Evolutionary conservation across 2,888 invertebrate genomes (phyloP).

Genomic region (Acleris literana): DNA sequence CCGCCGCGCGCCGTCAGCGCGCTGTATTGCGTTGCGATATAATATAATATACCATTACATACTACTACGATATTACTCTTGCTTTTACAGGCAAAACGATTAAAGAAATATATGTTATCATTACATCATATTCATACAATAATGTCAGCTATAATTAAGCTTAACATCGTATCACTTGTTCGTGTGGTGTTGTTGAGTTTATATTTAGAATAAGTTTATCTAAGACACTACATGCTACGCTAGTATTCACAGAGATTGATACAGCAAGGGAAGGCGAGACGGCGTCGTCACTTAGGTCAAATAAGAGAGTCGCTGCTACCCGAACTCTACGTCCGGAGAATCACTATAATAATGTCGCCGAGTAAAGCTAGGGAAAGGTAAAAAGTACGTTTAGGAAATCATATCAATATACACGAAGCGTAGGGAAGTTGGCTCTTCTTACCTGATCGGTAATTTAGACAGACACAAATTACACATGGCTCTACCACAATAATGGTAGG

Average conservation of each 20-base stretch:
- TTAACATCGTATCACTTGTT: slow-evolving; percentile 78
- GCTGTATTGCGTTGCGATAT: slow-evolving; percentile 55
- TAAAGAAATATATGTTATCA: slow-evolving; percentile 69
- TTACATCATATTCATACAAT: slow-evolving; percentile 57
- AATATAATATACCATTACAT: slow-evolving; percentile 41
- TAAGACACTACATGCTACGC: slow-evolving; percentile 81
- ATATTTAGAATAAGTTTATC: slow-evolving; percentile 81
- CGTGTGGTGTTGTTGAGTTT: slow-evolving; percentile 79
- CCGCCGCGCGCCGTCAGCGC: slow-evolving; percentile 59
- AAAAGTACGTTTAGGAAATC: slow-evolving; percentile 14
- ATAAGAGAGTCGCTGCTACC: slow-evolving; percentile 19
- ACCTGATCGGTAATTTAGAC: slow-evolving; percentile 7
- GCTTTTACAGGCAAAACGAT: slow-evolving; percentile 70
- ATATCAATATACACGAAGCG: background rate
- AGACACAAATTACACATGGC: slow-evolving; percentile 1
- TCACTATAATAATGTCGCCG: slow-evolving; percentile 13
- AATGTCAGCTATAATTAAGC: slow-evolving; percentile 68
- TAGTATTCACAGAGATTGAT: slow-evolving; percentile 82
- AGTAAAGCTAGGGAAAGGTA: background rate
- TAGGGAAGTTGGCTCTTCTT: slow-evolving; percentile 3
- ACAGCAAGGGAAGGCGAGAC: slow-evolving; percentile 46
- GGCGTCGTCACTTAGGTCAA: slow-evolving; percentile 11
- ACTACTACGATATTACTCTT: slow-evolving; percentile 64
- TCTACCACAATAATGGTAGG: slow-evolving; percentile 31
- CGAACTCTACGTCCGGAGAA: slow-evolving; percentile 4